Evolutionary conservation across 2,888 invertebrate genomes (phyloP).

Genomic region (Phyllotreta cruciferae): DNA sequence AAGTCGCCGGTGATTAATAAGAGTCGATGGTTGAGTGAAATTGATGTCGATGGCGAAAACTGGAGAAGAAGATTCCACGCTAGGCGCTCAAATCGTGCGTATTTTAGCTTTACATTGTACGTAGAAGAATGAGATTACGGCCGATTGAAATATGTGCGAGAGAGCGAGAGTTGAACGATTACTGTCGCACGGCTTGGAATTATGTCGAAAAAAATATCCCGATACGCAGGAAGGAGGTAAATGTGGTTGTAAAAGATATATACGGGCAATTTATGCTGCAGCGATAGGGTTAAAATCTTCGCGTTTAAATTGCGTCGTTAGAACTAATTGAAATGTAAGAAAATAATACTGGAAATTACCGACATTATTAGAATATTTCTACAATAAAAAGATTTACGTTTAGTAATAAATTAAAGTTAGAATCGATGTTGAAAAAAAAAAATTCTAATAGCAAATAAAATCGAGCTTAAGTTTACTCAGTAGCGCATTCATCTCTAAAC

Average conservation of each 20-base stretch:
- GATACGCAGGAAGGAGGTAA: conserved; percentile 1
- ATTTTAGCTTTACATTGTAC: conserved; percentile 6
- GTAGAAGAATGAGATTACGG: conserved; percentile 12
- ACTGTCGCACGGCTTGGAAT: conserved; percentile 8
- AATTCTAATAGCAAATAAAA: neutral
- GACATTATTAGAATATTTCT: no score
- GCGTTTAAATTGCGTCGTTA: no score
- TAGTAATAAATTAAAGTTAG: neutral
- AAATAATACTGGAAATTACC: no score
- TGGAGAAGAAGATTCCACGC: neutral
- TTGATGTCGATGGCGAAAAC: neutral
- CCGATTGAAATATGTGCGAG: conserved; percentile 21
- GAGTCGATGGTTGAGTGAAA: conserved; percentile 1
- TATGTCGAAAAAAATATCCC: conserved; percentile 1
- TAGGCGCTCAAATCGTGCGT: conserved; percentile 16
- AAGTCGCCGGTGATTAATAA: conserved; percentile 13
- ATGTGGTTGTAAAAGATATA: neutral
- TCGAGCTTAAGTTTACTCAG: neutral
- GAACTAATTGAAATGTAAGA: no score
- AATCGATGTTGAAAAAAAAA: conserved; percentile 2
- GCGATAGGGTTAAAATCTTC: no score
- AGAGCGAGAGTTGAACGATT: conserved; percentile 22
- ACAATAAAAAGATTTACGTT: no score
- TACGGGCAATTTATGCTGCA: conserved; percentile 2
- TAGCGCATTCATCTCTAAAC: conserved; percentile 2